Conservation (phyloP, 2,797 vertebrate genomes). For the Microhierax caerulescens region DNA sequence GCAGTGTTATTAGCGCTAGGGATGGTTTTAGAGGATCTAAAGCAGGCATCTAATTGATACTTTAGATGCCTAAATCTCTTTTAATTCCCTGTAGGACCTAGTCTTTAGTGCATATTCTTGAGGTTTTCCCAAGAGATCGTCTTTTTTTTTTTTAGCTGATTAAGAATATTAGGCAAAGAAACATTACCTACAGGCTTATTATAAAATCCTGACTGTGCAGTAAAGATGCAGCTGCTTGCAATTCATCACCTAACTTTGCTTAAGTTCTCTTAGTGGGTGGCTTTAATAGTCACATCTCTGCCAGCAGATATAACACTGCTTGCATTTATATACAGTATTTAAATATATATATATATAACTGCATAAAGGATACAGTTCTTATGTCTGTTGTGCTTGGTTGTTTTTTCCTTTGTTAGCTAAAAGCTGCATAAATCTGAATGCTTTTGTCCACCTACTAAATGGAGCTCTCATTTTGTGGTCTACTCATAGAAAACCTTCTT, state of each 20-base stretch:
- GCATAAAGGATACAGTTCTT: background rate
- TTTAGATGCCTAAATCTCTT: background rate
- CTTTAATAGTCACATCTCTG: conserved; percentile 69
- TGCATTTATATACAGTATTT: conserved; percentile 7
- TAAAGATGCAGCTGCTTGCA: conserved; percentile 69
- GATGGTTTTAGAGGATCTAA: background rate
- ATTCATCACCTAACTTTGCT: conserved; percentile 71
- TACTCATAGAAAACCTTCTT: background rate
- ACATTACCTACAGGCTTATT: conserved; percentile 52
- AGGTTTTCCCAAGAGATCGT: conserved; percentile 7
- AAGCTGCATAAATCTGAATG: background rate
- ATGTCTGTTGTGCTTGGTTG: background rate
- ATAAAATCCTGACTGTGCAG: conserved; percentile 74
- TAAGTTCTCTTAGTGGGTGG: conserved; percentile 57
- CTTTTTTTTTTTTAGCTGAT: conserved; percentile 47
- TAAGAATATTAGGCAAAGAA: conserved; percentile 37
- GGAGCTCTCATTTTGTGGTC: background rate
- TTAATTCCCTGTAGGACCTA: background rate
- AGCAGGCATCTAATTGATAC: background rate
- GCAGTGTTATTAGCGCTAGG: background rate
- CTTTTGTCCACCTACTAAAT: background rate
- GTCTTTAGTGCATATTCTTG: background rate
- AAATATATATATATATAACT: background rate
- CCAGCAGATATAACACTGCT: conserved; percentile 35
- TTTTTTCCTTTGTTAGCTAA: background rate